Evolutionary conservation across 2,797 vertebrate genomes (phyloP).

Genomic region (Meriones psammophilus): DNA sequence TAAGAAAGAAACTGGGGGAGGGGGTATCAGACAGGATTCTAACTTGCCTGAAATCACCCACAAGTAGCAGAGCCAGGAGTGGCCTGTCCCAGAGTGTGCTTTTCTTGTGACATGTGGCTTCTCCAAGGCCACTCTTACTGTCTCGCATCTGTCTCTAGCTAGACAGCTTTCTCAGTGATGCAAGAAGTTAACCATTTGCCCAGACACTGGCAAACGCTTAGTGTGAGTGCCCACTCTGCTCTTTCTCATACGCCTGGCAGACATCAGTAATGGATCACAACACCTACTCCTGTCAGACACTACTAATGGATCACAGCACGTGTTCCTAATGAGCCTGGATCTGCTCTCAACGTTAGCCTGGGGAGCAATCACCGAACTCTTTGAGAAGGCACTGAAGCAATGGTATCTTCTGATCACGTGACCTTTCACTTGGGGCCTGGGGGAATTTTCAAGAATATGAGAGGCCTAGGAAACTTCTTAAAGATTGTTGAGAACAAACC

Average conservation of each 20-base stretch:
- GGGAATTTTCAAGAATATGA: neutral
- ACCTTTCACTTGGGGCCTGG: neutral
- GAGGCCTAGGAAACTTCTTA: neutral
- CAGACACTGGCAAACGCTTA: neutral
- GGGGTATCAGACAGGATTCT: neutral
- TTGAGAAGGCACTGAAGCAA: neutral
- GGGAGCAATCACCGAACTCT: neutral
- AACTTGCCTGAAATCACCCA: neutral
- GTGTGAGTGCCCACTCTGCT: neutral
- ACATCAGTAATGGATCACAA: constrained; percentile 57
- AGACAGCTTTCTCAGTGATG: neutral
- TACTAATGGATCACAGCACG: constrained; percentile 49
- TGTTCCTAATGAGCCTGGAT: neutral
- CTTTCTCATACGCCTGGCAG: neutral
- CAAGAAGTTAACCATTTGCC: neutral
- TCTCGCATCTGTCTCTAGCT: neutral
- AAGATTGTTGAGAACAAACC: neutral
- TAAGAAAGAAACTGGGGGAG: neutral
- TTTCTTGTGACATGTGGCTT: neutral
- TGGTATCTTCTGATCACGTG: neutral
- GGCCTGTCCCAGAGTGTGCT: neutral
- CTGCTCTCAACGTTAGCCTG: neutral
- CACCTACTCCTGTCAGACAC: constrained; percentile 28
- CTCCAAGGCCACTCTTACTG: neutral
- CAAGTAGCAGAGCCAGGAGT: neutral